Percentiles rank a stretch among this genome's conserved stretches.
These are phyloP conservation scores for Cephus pulcher DNA, from an alignment of 2,888 invertebrate species.

Conservation along the genomic window DNA sequence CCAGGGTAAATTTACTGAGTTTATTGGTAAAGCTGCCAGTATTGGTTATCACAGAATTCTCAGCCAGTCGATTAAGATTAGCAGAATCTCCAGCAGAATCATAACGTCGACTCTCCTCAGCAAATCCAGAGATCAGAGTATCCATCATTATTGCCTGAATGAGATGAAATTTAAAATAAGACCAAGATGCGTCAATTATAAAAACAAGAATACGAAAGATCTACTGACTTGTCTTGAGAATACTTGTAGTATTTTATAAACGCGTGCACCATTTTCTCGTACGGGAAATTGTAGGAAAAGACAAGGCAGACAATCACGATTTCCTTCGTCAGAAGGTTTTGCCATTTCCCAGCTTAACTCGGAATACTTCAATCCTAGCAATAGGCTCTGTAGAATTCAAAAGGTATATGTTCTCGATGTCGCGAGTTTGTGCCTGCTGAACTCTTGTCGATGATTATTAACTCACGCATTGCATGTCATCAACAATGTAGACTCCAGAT, in stretches of 20 bases:
- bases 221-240: slow-evolving; percentile 73
- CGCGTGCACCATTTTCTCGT: slow-evolving; percentile 80
- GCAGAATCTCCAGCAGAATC: slow-evolving; percentile 62
- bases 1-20: slow-evolving; percentile 84
- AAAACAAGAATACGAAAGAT: slow-evolving; percentile 11
- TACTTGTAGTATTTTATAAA: slow-evolving; percentile 84
- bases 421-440: not conserved
- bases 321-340: slow-evolving; percentile 85
- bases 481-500: slow-evolving; percentile 86
- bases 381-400: slow-evolving; percentile 74
- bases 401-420: not conserved
- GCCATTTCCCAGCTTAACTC: slow-evolving; percentile 95
- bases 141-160: slow-evolving; percentile 85
- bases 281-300: slow-evolving; percentile 91
- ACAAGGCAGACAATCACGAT: slow-evolving; percentile 89
- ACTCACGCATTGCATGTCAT: slow-evolving; percentile 86
- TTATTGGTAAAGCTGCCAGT: slow-evolving; percentile 78
- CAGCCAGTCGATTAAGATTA: slow-evolving; percentile 57
- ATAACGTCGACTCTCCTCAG: slow-evolving; percentile 76
- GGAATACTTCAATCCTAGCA: slow-evolving; percentile 87
- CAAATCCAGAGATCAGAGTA: slow-evolving; percentile 84
- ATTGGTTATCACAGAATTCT: slow-evolving; percentile 45
- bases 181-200: not conserved
- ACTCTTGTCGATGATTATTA: not conserved
- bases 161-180: not conserved